These are phyloP conservation scores for Hirtodrosophila alboralis DNA, from an alignment of 2,888 invertebrate species.

Conservation along the genomic window DNA sequence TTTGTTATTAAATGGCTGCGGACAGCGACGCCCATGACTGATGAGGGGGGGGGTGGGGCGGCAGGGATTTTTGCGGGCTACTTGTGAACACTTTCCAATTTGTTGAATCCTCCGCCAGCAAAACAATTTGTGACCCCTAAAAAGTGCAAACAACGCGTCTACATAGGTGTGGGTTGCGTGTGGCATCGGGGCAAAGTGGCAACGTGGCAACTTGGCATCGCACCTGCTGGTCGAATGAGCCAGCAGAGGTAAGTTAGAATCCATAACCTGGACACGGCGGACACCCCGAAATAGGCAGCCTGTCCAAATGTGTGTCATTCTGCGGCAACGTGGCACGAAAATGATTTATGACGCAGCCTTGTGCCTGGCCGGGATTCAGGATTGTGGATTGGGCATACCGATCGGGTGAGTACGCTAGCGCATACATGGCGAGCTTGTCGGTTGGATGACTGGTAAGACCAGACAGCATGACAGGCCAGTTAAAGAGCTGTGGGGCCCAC, in stretches of 20 bases:
- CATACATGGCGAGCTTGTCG: not conserved
- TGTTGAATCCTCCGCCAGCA: slow-evolving; percentile 69
- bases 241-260: slow-evolving; percentile 17
- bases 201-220: slow-evolving; percentile 10
- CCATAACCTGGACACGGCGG: slow-evolving; percentile 2
- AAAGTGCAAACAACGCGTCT: slow-evolving; percentile 52
- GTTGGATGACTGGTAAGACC: not conserved
- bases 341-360: slow-evolving; percentile 69
- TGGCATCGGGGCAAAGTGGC: not conserved
- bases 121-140: slow-evolving; percentile 75
- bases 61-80: slow-evolving; percentile 44
- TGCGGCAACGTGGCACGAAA: slow-evolving; percentile 73
- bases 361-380: slow-evolving; percentile 23
- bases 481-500: too few relatives aligned
- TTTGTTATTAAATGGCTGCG: slow-evolving; percentile 74
- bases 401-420: not conserved
- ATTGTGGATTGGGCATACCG: slow-evolving; percentile 3
- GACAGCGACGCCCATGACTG: slow-evolving; percentile 46
- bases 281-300: slow-evolving; percentile 10
- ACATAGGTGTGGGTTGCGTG: slow-evolving; percentile 1
- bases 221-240: too few relatives aligned
- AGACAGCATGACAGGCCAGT: slow-evolving; percentile 17
- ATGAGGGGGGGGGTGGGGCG: slow-evolving; percentile 23
- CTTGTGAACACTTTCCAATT: slow-evolving; percentile 79
- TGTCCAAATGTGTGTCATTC: slow-evolving; percentile 71